Percentiles rank a stretch among this genome's conserved stretches.
Conservation (phyloP, 2,113 vertebrate species). For the Eulemur macaco region DNA sequence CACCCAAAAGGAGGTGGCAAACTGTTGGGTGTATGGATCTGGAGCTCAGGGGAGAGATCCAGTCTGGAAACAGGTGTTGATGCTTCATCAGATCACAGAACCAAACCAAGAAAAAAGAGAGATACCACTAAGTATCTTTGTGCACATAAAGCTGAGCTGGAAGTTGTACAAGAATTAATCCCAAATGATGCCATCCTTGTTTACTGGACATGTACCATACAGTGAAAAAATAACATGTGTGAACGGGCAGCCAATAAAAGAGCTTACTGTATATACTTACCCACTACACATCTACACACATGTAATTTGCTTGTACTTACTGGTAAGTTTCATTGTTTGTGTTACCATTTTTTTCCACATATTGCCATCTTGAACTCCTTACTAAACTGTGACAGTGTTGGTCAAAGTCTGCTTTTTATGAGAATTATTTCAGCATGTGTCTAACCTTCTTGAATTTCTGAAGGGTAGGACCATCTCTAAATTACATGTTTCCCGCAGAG, state of each 20-base stretch:
- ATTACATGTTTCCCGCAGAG: not conserved
- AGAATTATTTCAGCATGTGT: not conserved
- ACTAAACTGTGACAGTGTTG: not conserved
- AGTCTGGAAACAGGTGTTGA: not conserved
- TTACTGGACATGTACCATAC: not conserved
- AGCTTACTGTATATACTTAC: not conserved
- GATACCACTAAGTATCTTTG: not conserved
- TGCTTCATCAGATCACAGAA: not conserved
- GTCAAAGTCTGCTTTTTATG: not conserved
- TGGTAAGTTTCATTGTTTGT: not conserved
- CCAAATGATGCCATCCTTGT: not conserved
- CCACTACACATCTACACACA: not conserved
- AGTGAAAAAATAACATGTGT: not conserved
- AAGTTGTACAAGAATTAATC: not conserved
- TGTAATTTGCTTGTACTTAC: not conserved
- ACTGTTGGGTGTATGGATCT: not conserved
- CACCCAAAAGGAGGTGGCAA: not conserved
- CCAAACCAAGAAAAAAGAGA: not conserved
- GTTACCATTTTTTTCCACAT: not conserved
- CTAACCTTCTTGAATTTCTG: not conserved
- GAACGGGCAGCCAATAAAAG: not conserved
- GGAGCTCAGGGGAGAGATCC: not conserved
- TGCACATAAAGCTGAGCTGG: not conserved
- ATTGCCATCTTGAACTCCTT: not conserved
- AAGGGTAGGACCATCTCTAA: not conserved